Evolutionary conservation across 2,113 vertebrate genomes (phyloP).

Genomic region (Melospiza melodia): DNA sequence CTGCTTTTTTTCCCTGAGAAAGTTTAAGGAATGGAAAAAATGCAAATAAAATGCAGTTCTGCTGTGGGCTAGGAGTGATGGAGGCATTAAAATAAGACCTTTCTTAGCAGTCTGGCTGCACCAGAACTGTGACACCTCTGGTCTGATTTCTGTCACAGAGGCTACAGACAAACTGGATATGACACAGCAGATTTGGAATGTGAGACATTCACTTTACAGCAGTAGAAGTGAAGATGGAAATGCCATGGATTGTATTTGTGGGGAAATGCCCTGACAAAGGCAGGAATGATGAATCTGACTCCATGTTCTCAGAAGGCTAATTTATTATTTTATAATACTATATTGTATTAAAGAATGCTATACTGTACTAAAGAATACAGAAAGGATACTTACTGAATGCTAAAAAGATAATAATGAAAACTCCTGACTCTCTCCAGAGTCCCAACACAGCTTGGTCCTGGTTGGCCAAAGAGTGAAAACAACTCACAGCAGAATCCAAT

Average conservation of each 20-base stretch:
- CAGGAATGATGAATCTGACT: not conserved
- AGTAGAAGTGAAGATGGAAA: not conserved
- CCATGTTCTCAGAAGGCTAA: not conserved
- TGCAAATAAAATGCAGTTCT: not conserved
- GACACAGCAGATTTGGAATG: not conserved
- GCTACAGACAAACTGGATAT: not conserved
- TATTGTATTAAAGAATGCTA: no score
- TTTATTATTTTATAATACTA: not conserved
- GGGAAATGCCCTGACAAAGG: not conserved
- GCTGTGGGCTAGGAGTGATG: not conserved
- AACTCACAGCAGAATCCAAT: no score
- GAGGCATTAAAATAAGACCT: not conserved
- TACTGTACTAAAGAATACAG: no score
- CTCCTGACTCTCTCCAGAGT: no score
- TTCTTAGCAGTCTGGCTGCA: not conserved
- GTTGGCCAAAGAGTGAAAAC: no score
- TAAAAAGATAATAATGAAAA: no score
- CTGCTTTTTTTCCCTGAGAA: not conserved
- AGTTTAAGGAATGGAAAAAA: not conserved
- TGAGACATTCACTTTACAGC: not conserved
- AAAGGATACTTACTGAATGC: no score
- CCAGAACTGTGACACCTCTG: not conserved
- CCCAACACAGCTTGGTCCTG: no score
- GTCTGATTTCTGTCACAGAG: not conserved
- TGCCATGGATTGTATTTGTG: not conserved